Evolutionary conservation across 2,888 invertebrate genomes (phyloP).

Genomic region (Leucoptera coffeella): DNA sequence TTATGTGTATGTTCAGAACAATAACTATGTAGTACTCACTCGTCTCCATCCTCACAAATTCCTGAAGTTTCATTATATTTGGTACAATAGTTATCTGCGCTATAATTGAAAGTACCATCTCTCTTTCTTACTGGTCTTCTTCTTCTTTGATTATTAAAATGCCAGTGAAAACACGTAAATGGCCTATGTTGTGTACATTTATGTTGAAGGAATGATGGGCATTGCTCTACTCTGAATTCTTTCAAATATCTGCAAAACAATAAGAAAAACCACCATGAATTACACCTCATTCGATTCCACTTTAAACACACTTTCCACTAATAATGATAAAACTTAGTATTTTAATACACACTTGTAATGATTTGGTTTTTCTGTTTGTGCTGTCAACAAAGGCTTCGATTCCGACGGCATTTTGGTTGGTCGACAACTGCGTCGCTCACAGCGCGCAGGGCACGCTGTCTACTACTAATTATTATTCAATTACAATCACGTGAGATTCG

Average conservation of each 20-base stretch:
- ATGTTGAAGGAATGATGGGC: slow-evolving; percentile 98
- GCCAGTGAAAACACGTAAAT: slow-evolving; percentile 99
- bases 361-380: slow-evolving; percentile 96
- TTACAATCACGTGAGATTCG: slow-evolving; percentile 54
- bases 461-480: slow-evolving; percentile 54
- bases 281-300: slow-evolving; percentile 14
- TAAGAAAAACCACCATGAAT: slow-evolving; percentile 19
- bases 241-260: slow-evolving; percentile 85
- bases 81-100: slow-evolving; percentile 97
- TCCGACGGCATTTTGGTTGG: slow-evolving; percentile 81
- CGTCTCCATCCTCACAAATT: slow-evolving; percentile 97
- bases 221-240: slow-evolving; percentile 99
- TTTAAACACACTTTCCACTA: slow-evolving; percentile 15
- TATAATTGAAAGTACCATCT: slow-evolving; percentile 98
- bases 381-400: slow-evolving; percentile 87
- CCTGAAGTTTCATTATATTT: slow-evolving; percentile 99
- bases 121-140: slow-evolving; percentile 89
- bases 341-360: slow-evolving; percentile 88
- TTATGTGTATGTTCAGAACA: too few relatives aligned
- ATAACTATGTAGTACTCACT: slow-evolving; percentile 84
- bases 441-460: slow-evolving; percentile 66
- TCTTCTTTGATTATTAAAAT: slow-evolving; percentile 98
- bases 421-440: slow-evolving; percentile 60
- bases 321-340: slow-evolving; percentile 12
- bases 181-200: slow-evolving; percentile 99